Base-by-base conservation (phyloP, 2,888 invertebrate species). In the Acanthococcus lagerstroemiae region DNA sequence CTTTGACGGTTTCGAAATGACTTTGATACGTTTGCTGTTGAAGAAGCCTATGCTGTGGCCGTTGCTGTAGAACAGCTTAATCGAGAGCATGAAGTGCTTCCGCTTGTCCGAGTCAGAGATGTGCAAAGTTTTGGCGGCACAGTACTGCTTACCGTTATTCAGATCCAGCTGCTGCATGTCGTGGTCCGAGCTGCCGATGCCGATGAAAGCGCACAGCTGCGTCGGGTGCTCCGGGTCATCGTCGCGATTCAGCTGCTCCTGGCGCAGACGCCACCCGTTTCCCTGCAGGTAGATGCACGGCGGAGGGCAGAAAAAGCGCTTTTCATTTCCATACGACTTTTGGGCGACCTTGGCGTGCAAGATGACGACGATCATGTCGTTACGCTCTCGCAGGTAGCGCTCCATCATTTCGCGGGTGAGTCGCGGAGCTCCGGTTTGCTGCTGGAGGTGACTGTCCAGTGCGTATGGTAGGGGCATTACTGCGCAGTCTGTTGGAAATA, bases 291-390 rank as follows among this genome's bases (percentile, higher is more conserved):
- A 99, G 74, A 99, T 95, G 77, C 97, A 99, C 0, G 99, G 99
- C 1, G 99, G 99, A 0, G 99, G 99, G 73, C 97, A 99, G 80
- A 99, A 99, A 80, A 99, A 99, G 69, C 99, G 83, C 78, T 99
- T 99, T 76, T 99, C 99, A 77, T 97, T 99, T 70, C 99, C 99
- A 76, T 99, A 99, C 0, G 96, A 97, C 76, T 99, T 99, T 78
- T 99, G 99, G 30, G 99, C 99, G 56, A 99, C 99, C 82, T 99
- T 99, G 55, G 99, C 99, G 78, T 99, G 99, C 66, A 97, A 81
- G 73, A 99, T 96, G 60, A 96, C 94, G 67, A 99, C 88, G 22
- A 93, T 87, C 90, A 95, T 94, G 77, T 95, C 95, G 72, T 90
- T 90, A 72, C 94, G 83, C 75, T 95, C 95, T 66, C 92, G 83